Evolutionary conservation across 2,888 invertebrate genomes (phyloP).

Genomic region (Icerya purchasi): DNA sequence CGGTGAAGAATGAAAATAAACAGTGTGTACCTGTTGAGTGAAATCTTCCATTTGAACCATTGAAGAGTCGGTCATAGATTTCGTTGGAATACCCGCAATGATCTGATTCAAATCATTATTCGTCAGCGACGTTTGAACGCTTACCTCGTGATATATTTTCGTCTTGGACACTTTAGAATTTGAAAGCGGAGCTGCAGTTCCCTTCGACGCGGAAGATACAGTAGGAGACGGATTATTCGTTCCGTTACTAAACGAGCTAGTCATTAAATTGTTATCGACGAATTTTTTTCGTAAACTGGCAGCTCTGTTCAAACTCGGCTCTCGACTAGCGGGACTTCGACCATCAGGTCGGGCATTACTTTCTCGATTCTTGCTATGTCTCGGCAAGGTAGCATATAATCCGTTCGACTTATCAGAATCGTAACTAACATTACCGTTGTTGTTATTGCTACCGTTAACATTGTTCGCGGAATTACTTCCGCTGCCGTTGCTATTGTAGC

Average conservation of each 20-base stretch:
- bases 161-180: conserved; percentile 28
- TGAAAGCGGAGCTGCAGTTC: conserved; percentile 17
- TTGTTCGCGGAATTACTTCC: background rate
- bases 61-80: conserved; percentile 4
- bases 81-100: conserved; percentile 33
- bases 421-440: background rate
- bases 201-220: conserved; percentile 9
- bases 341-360: conserved; percentile 25
- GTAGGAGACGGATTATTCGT: conserved; percentile 10
- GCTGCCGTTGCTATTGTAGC: background rate
- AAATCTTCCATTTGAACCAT: background rate
- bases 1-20: background rate
- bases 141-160: conserved; percentile 58
- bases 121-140: conserved; percentile 52
- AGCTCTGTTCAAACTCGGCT: conserved; percentile 22
- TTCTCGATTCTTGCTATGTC: conserved; percentile 43
- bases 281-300: conserved; percentile 21
- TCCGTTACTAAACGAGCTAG: conserved; percentile 11
- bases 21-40: background rate
- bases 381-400: conserved; percentile 55
- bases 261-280: conserved; percentile 13
- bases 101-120: conserved; percentile 49
- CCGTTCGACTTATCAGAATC: conserved; percentile 33
- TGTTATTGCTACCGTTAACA: background rate
- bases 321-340: conserved; percentile 15